These are phyloP conservation scores for Rotaria macrura DNA, from an alignment of 2,888 invertebrate species.

Conservation along the genomic window DNA sequence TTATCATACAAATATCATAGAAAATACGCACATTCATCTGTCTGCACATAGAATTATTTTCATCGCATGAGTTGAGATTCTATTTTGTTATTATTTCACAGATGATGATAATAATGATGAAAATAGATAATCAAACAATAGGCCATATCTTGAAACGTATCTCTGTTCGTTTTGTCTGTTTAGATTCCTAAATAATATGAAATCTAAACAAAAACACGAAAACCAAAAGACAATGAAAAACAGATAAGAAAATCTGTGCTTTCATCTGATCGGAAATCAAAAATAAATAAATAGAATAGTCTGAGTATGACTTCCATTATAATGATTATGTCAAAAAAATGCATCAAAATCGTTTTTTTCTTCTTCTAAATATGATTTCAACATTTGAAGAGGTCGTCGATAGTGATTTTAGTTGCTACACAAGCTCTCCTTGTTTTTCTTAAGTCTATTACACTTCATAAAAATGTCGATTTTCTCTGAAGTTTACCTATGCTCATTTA, in stretches of 20 bases:
- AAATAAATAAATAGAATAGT: background rate
- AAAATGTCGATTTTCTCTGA: background rate
- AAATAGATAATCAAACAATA: background rate
- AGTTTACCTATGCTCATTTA: background rate
- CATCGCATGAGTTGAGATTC: background rate
- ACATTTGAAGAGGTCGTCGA: too few relatives aligned
- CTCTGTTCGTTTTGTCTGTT: background rate
- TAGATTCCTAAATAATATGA: background rate
- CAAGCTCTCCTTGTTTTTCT: background rate
- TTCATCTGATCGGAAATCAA: background rate
- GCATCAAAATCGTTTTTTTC: background rate
- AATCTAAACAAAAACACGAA: background rate
- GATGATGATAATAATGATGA: background rate
- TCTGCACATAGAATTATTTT: background rate
- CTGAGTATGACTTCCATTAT: background rate
- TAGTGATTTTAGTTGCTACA: background rate
- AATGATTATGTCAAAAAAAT: background rate
- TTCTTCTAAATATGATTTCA: too few relatives aligned
- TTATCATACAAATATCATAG: background rate
- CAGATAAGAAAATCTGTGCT: background rate
- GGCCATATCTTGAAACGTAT: background rate
- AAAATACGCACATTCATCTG: background rate
- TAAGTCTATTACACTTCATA: background rate
- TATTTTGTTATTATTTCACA: background rate
- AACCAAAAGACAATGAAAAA: background rate